Evolutionary conservation across 2,113 vertebrate genomes (phyloP).

Genomic region (Turnix velox): DNA sequence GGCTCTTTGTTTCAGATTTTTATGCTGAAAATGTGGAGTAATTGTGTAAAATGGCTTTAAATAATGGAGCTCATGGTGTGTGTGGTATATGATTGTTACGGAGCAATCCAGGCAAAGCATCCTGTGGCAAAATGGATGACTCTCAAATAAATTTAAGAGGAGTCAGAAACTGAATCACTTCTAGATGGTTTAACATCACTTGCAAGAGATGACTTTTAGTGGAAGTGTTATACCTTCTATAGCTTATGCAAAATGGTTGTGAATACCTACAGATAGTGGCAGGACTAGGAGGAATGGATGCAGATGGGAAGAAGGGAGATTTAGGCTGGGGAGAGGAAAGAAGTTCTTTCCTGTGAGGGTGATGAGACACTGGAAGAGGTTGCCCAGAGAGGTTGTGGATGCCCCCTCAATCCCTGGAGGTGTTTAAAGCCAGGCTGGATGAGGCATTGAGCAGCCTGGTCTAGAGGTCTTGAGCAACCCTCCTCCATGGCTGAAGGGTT

Average conservation of each 20-base stretch:
- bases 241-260: not conserved
- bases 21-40: not conserved
- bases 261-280: not conserved
- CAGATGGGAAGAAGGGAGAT: too few species aligned
- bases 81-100: fast-evolving
- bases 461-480: too few species aligned
- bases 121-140: not conserved
- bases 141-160: not conserved
- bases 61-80: not conserved
- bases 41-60: not conserved
- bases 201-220: not conserved
- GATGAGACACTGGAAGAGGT: too few species aligned
- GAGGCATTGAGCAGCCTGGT: too few species aligned
- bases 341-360: too few species aligned
- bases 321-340: too few species aligned
- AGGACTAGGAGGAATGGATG: too few species aligned
- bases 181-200: not conserved
- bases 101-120: not conserved
- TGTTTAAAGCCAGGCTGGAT: too few species aligned
- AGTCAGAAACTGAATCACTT: not conserved
- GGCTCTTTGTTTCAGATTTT: not conserved
- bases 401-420: too few species aligned
- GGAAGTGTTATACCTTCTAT: not conserved
- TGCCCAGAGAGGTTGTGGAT: too few species aligned
- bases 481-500: too few species aligned